phyloP scores from a whole-genome alignment of 2,797 vertebrate genomes.

The Argentina silus region DNA sequence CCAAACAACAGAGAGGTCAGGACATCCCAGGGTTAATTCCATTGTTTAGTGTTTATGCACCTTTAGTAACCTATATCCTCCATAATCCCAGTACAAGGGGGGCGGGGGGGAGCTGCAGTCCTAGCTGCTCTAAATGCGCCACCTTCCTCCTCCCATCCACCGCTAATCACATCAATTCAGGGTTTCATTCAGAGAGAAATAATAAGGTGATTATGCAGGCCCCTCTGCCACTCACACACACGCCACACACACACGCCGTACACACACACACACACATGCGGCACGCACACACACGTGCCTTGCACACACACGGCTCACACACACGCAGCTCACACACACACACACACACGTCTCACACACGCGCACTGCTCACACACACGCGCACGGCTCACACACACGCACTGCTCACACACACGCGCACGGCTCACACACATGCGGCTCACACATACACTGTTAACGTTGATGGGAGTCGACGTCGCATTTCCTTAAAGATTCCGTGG shows the following conservation, averaged over 20 bases:
- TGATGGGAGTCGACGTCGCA: slow-evolving; percentile 74
- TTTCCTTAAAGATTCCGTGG: slow-evolving; percentile 76
- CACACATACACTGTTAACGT: slow-evolving; percentile 37
- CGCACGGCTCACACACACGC: slow-evolving; percentile 8
- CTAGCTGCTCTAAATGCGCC: slow-evolving; percentile 48
- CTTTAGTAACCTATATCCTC: not conserved
- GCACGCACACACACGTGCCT: slow-evolving; percentile 18
- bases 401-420: not conserved
- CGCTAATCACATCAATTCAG: slow-evolving; percentile 75
- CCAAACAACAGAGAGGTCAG: slow-evolving; percentile 7
- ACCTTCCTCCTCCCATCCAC: slow-evolving; percentile 40
- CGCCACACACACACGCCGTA: slow-evolving; percentile 6
- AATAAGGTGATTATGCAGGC: slow-evolving; percentile 79
- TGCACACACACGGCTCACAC: slow-evolving; percentile 8
- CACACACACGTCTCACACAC: slow-evolving; percentile 8
- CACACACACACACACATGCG: slow-evolving; percentile 1
- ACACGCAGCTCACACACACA: not conserved
- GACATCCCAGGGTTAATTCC: slow-evolving; percentile 17
- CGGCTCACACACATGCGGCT: no score
- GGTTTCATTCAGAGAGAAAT: slow-evolving; percentile 71
- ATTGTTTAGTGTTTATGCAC: slow-evolving; percentile 4
- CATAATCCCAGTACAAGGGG: not conserved
- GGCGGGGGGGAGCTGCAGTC: not conserved
- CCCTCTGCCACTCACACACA: not conserved
- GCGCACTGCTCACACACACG: not conserved